These are phyloP conservation scores for Esox lucius DNA, from an alignment of 2,797 vertebrate species.

Conservation along the genomic window DNA sequence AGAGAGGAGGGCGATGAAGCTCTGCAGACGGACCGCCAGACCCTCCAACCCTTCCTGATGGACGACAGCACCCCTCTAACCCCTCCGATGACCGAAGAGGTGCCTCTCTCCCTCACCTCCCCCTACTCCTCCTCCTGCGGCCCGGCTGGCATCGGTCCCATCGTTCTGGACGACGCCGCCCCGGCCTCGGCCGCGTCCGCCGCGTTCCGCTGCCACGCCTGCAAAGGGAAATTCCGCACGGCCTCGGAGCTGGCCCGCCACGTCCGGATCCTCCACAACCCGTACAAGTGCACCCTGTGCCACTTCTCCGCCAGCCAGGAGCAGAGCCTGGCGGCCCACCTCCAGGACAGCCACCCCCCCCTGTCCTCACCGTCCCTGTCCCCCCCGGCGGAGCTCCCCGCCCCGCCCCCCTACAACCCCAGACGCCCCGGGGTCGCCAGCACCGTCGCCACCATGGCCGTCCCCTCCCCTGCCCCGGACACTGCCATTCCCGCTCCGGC, in stretches of 20 bases:
- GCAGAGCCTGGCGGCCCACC: slow-evolving; percentile 84
- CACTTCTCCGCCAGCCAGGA: slow-evolving; percentile 89
- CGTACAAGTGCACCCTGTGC: slow-evolving; percentile 90
- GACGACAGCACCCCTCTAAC: slow-evolving; percentile 69
- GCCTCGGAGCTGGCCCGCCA: slow-evolving; percentile 88
- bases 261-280: slow-evolving; percentile 90
- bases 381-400: slow-evolving; percentile 44
- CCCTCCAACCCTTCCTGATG: slow-evolving; percentile 25
- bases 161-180: slow-evolving; percentile 46
- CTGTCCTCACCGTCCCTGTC: slow-evolving; percentile 64
- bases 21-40: slow-evolving; percentile 44
- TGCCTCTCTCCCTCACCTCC: slow-evolving; percentile 62
- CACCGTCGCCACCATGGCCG: slow-evolving; percentile 65
- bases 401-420: slow-evolving; percentile 49
- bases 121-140: slow-evolving; percentile 58
- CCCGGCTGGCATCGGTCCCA: slow-evolving; percentile 12
- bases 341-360: slow-evolving; percentile 82
- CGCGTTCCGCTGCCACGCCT: slow-evolving; percentile 87
- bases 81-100: slow-evolving; percentile 72
- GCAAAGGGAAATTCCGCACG: slow-evolving; percentile 93
- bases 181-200: slow-evolving; percentile 53
- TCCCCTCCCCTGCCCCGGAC: slow-evolving; percentile 65
- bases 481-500: slow-evolving; percentile 68
- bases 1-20: slow-evolving; percentile 75
- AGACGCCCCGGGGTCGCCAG: slow-evolving; percentile 45